Evolutionary conservation across 2,797 vertebrate genomes (phyloP), one percentile per base, ranked within the genome.

Genomic region (Clarias platycephalus): DNA sequence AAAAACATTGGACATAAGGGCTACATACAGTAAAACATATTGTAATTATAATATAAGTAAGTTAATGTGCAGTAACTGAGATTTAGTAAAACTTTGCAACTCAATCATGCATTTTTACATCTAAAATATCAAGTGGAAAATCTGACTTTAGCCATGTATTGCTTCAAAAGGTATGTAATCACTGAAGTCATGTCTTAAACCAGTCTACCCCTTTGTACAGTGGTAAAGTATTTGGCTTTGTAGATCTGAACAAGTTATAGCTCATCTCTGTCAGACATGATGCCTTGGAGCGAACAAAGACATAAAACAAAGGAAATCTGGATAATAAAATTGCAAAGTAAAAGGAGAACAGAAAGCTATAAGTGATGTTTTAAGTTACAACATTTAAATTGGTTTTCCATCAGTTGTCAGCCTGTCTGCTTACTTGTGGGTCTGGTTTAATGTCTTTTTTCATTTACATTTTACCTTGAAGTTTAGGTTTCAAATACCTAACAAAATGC

Each of bases 161-260:
- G 63, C 15, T 67, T 83, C 15, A 53, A 34, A 70, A 60, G 72
- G 26, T 58, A 76, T 80, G n/a, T 67, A 68, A 86, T 88, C 77
- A 85, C 78, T 75, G 31, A 71, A 81, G 37, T 31, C 26, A 79
- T 66, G 34, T 68, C 74, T 62, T 68, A 83, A 87, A 85, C 87
- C 86, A 82, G 71, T 87, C 62, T 80, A 34, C n/a, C 49, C 49
- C 18, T 68, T 57, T 78, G 26, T 84, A 77, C 26, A 64, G 85
- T 81, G 34, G 64, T 0, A 13, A 79, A 40, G 83, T 86, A 88
- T 91, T 83, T 90, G 84, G 83, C 86, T 34, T 84, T 87, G 75
- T 71, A 86, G 71, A 82, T 62, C 40, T 62, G 31, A 88, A 81
- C 88, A 92, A 28, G 89, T 89, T 44, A n/a, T 40, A 68, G 62